Evolutionary conservation across 1,140 invertebrate species (phyloP), one percentile per base, ranked within the genome.

Genomic region (Orchestia grillus): DNA sequence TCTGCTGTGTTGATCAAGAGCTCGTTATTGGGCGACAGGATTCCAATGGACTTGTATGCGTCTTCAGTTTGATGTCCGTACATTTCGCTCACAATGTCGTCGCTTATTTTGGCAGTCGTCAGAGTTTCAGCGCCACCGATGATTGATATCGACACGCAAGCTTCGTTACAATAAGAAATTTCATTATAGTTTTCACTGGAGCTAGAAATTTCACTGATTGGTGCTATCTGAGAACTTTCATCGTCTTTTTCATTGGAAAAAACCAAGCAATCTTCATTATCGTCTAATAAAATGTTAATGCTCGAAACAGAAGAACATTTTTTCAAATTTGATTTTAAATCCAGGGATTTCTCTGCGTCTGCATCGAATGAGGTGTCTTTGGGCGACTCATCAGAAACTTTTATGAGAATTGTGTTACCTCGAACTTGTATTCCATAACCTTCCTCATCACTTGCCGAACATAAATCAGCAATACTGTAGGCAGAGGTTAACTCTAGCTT

Each of bases 231-330:
- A 43, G 88, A 41, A 36, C 36, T 4, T 0, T 91, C 88, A 91
- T 43, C 88, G 1, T 44, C 41, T 91, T 41, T 91, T 42, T 15
- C 44, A 42, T 44, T 44, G 0, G 41, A 8, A 8, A 91, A 44
- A 91, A 91, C 44, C 44, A 91, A 94, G 44, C 1, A 44, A 47
- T 94, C 92, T 47, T 94, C 92, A n/a, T 94, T 94, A 47, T 94
- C 92, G 44, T 94, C 92, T 94, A 94, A 47, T 11, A 94, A 47
- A 45, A 94, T 94, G 44, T 94, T 94, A 15, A 94, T 94, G 36
- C 92, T 94, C 8, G 92, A 94, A 44, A 94, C 92, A 45, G 92
- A 94, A 94, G 92, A 45, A 94, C 92, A 94, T 44, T 94, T 94
- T 45, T 94, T 94, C 44, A 94, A 94, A 94, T 8, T 47, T 15